These are phyloP conservation scores for Achlya flavicornis DNA, from an alignment of 2,888 invertebrate species.

Conservation along the genomic window DNA sequence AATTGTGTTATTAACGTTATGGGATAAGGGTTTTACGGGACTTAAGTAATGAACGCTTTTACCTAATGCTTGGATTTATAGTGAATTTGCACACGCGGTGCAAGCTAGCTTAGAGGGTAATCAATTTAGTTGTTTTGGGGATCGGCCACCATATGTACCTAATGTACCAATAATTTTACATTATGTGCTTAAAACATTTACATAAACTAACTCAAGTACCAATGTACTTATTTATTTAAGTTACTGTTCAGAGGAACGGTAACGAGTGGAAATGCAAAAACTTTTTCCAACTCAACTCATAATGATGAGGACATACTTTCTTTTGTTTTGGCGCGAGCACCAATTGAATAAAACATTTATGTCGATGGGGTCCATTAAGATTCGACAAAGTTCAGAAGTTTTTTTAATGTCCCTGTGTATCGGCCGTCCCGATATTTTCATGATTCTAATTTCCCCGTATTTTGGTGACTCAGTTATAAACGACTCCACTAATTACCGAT, in stretches of 20 bases:
- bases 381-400: conserved; percentile 65
- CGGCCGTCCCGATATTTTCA: conserved; percentile 31
- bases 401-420: conserved; percentile 60
- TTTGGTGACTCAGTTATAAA: conserved; percentile 17
- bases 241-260: conserved; percentile 49
- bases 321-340: conserved; percentile 76
- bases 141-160: background rate
- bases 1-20: conserved; percentile 85
- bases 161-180: background rate
- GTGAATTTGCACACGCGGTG: conserved; percentile 75
- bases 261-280: conserved; percentile 76
- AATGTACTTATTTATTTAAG: conserved; percentile 54
- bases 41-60: conserved; percentile 82
- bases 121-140: conserved; percentile 50
- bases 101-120: conserved; percentile 46
- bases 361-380: conserved; percentile 79
- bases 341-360: conserved; percentile 83
- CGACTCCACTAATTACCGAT: conserved; percentile 21
- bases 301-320: conserved; percentile 76
- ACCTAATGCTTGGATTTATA: conserved; percentile 81
- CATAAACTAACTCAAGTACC: conserved; percentile 17
- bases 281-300: conserved; percentile 72
- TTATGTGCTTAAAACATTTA: background rate
- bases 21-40: conserved; percentile 83
- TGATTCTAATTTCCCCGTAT: conserved; percentile 6